A percentile compares a stretch with the other conserved stretches of the same genome.
Evolutionary conservation across 2,888 invertebrate species (phyloP).

Genomic region (Parnassius mnemosyne): DNA sequence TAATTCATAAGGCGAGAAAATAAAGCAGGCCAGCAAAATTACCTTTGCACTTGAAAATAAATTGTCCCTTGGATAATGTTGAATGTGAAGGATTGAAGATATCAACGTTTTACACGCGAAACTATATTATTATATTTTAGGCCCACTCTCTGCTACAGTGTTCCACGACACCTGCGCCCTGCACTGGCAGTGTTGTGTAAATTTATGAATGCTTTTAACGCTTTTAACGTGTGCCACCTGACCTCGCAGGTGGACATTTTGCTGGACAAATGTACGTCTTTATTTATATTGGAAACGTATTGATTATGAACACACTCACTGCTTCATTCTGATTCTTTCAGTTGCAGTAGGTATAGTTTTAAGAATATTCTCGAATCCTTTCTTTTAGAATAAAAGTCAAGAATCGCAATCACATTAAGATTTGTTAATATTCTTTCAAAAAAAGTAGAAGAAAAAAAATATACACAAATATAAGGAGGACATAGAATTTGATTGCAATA

Average conservation of each 20-base stretch:
- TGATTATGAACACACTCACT: slow-evolving; percentile 1
- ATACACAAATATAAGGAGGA: slow-evolving; percentile 4
- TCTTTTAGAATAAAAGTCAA: slow-evolving; percentile 3
- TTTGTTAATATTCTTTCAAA: background rate
- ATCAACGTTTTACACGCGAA: slow-evolving; percentile 38
- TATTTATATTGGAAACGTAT: slow-evolving; percentile 65
- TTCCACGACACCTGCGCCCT: slow-evolving; percentile 67
- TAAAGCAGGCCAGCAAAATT: too few species aligned
- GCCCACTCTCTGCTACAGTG: slow-evolving; percentile 48
- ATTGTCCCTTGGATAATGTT: too few species aligned
- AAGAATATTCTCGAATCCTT: background rate
- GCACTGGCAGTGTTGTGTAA: slow-evolving; percentile 61
- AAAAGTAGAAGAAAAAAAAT: background rate
- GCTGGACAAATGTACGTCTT: slow-evolving; percentile 66
- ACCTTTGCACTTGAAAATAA: too few species aligned
- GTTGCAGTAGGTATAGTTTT: too few species aligned
- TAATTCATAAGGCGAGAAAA: too few species aligned
- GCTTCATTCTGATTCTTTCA: background rate
- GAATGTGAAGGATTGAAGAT: slow-evolving; percentile 3
- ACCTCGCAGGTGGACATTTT: slow-evolving; percentile 69
- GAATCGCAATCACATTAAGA: background rate
- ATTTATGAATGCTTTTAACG: slow-evolving; percentile 76
- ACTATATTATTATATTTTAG: slow-evolving; percentile 34
- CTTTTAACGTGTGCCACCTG: slow-evolving; percentile 77
- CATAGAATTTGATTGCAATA: slow-evolving; percentile 31